Evolutionary conservation across 1,140 invertebrate genomes (phyloP).

Genomic region (Drosophila micromelanica): DNA sequence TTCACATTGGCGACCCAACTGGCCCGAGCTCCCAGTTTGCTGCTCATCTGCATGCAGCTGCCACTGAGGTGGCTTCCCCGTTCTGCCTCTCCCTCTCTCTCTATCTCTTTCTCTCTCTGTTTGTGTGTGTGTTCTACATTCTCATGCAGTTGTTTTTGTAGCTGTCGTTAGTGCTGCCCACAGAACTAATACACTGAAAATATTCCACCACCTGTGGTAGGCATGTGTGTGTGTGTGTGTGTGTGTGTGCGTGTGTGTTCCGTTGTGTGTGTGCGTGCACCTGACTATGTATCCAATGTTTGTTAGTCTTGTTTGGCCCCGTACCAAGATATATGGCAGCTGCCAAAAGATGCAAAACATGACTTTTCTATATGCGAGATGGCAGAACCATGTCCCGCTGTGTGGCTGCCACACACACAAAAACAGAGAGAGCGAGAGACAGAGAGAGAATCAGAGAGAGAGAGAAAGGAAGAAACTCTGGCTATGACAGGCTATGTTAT

Average conservation of each 20-base stretch:
- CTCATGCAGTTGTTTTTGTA: conserved; percentile 26
- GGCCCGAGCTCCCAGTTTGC: conserved; percentile 5
- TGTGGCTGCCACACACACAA: conserved; percentile 1
- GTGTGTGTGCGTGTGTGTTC: conserved; percentile 17
- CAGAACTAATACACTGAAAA: conserved; percentile 67
- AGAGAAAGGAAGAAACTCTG: conserved; percentile 1
- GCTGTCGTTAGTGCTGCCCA: conserved; percentile 51
- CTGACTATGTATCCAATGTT: conserved; percentile 66
- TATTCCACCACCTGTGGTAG: conserved; percentile 30
- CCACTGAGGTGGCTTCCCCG: conserved; percentile 15
- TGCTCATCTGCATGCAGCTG: conserved; percentile 49
- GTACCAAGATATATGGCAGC: conserved; percentile 77
- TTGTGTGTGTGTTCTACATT: no score
- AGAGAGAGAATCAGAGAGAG: neutral
- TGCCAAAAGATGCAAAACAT: conserved; percentile 79
- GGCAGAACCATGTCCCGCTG: conserved; percentile 38
- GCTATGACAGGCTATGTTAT: conserved; percentile 40
- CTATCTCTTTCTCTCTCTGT: neutral
- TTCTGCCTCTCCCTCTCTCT: neutral
- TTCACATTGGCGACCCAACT: conserved; percentile 17
- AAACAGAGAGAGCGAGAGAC: neutral
- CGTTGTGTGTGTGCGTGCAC: conserved; percentile 26
- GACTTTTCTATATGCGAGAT: conserved; percentile 52
- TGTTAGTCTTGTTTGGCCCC: conserved; percentile 58
- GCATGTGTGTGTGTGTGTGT: conserved; percentile 3